Percentiles rank a stretch among this genome's conserved stretches.
These are phyloP conservation scores for Bombylius discolor DNA, from an alignment of 2,888 invertebrate genomes.

Conservation along the genomic window DNA sequence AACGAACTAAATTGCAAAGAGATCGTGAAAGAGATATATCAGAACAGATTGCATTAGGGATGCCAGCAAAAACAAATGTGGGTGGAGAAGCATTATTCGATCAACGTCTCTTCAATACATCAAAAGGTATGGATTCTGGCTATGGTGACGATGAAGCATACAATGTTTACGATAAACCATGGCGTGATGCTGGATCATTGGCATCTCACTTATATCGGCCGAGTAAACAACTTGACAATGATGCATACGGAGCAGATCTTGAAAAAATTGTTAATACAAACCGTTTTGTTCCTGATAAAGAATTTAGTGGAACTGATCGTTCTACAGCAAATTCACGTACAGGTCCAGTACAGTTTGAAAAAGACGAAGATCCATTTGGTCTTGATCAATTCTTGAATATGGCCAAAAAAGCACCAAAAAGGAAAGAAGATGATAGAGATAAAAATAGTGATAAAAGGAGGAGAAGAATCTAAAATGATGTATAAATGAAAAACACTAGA, in stretches of 20 bases:
- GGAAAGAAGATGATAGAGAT: constrained; percentile 40
- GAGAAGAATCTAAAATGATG: constrained; percentile 20
- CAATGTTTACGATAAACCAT: constrained; percentile 96
- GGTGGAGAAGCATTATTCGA: constrained; percentile 82
- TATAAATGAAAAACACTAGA: too few species aligned
- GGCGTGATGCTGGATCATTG: constrained; percentile 79
- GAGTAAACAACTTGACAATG: constrained; percentile 73
- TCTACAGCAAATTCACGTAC: constrained; percentile 49
- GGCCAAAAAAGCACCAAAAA: constrained; percentile 70
- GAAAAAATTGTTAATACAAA: constrained; percentile 80
- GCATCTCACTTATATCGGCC: constrained; percentile 86
- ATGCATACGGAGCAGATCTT: constrained; percentile 82
- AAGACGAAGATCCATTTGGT: constrained; percentile 84
- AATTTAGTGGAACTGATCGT: constrained; percentile 84
- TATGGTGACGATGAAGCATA: constrained; percentile 96
- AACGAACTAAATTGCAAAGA: constrained; percentile 73
- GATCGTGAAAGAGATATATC: constrained; percentile 94
- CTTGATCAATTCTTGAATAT: constrained; percentile 96
- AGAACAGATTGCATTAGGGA: constrained; percentile 93
- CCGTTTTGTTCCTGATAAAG: constrained; percentile 95
- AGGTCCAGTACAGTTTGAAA: constrained; percentile 94
- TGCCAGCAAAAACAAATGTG: constrained; percentile 66
- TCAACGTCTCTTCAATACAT: constrained; percentile 88
- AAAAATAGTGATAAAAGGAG: constrained; percentile 26
- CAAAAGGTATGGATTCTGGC: constrained; percentile 78